phyloP scores from a whole-genome alignment of 2,113 vertebrate species.

The Microtus pennsylvanicus region DNA sequence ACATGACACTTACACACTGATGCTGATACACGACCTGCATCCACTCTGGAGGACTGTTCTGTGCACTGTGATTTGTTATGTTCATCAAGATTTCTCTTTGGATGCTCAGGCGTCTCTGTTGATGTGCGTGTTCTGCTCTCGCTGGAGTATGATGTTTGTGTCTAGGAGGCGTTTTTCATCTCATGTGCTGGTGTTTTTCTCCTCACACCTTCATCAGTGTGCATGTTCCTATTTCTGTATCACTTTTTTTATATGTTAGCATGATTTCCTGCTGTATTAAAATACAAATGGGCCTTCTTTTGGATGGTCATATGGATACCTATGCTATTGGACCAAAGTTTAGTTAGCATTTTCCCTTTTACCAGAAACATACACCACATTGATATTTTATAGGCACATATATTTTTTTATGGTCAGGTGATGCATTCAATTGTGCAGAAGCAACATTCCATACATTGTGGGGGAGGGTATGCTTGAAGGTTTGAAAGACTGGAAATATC shows the following conservation, averaged over 20 bases:
- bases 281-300: neutral
- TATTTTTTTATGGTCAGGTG: neutral
- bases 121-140: neutral
- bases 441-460: neutral
- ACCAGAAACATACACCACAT: neutral
- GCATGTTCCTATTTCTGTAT: neutral
- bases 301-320: neutral
- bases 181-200: neutral
- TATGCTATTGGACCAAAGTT: neutral
- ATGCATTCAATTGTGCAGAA: neutral
- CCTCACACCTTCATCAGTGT: neutral
- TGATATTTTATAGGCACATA: neutral
- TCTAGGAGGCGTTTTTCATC: neutral
- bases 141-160: neutral
- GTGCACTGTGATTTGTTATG: neutral
- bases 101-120: neutral
- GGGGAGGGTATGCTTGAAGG: neutral
- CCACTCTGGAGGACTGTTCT: neutral
- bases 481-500: slow-evolving; percentile 15
- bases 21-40: neutral
- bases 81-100: neutral
- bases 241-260: neutral
- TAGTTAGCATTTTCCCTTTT: neutral
- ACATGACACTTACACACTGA: neutral
- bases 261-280: neutral